Conservation (phyloP, 92 coral and sea anemone genomes). For the Siderastrea radians region DNA sequence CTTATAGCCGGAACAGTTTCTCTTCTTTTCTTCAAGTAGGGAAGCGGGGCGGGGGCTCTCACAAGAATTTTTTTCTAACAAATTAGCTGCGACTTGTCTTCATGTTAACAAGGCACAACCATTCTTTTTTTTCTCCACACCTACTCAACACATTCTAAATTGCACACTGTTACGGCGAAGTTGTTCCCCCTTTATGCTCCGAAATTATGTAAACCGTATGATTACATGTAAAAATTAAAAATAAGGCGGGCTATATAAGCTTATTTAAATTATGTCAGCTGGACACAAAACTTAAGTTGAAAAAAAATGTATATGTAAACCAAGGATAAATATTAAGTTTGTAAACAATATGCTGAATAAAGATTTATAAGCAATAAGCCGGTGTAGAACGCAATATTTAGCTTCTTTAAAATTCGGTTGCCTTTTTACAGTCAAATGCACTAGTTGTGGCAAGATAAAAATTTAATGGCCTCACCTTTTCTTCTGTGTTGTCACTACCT, state of each 20-base stretch:
- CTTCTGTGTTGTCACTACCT: conserved; percentile 27
- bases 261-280: not conserved
- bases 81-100: not conserved
- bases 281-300: conserved; percentile 2
- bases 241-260: not conserved
- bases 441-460: conserved; percentile 16
- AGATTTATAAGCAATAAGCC: not conserved
- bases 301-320: conserved; percentile 7
- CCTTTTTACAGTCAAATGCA: conserved; percentile 1
- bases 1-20: not conserved
- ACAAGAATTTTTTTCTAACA: not conserved
- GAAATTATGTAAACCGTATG: not conserved
- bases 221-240: not conserved
- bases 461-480: conserved; percentile 14
- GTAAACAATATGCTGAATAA: not conserved
- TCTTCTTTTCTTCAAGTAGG: too few species aligned
- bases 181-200: not conserved
- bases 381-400: conserved; percentile 9
- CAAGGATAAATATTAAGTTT: not conserved
- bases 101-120: not conserved
- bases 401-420: not conserved
- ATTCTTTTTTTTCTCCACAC: not conserved
- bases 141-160: not conserved
- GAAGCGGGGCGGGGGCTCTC: not conserved
- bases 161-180: not conserved